Evolutionary conservation across 1,140 invertebrate species (phyloP), one percentile per base, ranked within the genome.

Genomic region (Hycleus phaleratus): DNA sequence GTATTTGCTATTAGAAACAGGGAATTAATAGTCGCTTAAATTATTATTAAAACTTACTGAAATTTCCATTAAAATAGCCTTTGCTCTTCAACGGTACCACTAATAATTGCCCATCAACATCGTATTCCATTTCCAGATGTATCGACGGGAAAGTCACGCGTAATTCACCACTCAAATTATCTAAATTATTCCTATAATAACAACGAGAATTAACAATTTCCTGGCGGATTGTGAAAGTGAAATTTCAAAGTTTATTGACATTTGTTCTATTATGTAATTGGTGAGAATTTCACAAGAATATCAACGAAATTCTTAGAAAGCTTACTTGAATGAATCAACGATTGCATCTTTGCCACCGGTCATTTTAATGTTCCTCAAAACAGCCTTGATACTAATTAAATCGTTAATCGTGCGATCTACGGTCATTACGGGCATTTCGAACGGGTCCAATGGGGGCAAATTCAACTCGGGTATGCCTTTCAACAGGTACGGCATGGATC

Each of bases 61-160:
- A 85, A 68, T 87, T 87, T 69, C 84, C 83, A 64, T 73, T 77
- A 54, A 87, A 80, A 47, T 72, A 78, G 43, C 86, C 86, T 71
- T 79, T 78, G 44, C 85, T 85, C 64, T 75, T 81, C 43, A 87
- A 75, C 38, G 85, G 82, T 7, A 87, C 71, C 8, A 85, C 71
- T 2, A 88, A 70, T 2, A 87, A 68, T 40, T 80, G 78, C 48
- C 86, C 85, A 7, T 77, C 76, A 2, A 87, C 81, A 53, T 86
- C 85, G 64, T 86, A 87, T 51, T 86, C 81, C 38, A 82, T 81
- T 3, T 73, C 74, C 11, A 85, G 77, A 40, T 79, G 67, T 38
- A 84, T 59, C 49, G 77, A 74, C 0, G 85, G 85, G 2, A 87
- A 66, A 3, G 73, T 76, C 9, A 85, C 56, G 52, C 77, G 81